A percentile compares a stretch with the other conserved stretches of the same genome.
phyloP scores from a whole-genome alignment of 2,113 vertebrate species.

The Rhinichthys klamathensis region DNA sequence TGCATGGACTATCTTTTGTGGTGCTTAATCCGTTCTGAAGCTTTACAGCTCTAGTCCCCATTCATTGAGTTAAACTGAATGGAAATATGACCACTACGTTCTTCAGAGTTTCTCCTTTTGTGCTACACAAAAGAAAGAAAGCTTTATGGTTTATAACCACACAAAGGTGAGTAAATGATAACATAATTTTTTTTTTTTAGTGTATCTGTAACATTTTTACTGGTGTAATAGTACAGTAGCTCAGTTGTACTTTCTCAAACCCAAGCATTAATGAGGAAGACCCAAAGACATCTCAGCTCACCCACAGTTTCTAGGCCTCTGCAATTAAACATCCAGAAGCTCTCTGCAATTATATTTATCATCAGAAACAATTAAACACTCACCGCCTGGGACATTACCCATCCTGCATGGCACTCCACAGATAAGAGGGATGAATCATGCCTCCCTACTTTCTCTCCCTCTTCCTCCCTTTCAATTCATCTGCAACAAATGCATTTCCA shows the following conservation, averaged over 20 bases:
- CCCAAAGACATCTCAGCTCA: background rate
- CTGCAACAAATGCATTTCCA: constrained; percentile 67
- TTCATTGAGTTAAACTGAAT: background rate
- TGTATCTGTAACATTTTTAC: too few relatives aligned
- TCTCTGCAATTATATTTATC: constrained; percentile 61
- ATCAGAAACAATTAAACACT: constrained; percentile 55
- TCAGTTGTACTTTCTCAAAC: background rate
- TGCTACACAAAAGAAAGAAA: background rate
- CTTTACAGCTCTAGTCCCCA: background rate
- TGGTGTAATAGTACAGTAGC: too few relatives aligned
- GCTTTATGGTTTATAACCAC: too few relatives aligned
- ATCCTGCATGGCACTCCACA: constrained; percentile 54
- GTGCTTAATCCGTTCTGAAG: background rate
- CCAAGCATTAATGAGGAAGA: constrained; percentile 22
- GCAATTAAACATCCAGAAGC: constrained; percentile 51
- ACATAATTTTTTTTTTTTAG: too few relatives aligned
- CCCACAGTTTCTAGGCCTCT: constrained; percentile 32
- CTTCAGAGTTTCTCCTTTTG: background rate
- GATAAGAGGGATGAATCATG: constrained; percentile 67
- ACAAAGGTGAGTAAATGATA: too few relatives aligned
- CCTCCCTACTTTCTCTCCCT: constrained; percentile 45
- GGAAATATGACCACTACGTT: background rate
- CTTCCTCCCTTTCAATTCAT: constrained; percentile 48
- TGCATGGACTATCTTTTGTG: too few relatives aligned
- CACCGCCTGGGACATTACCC: constrained; percentile 48